Conservation (phyloP, 92 coral and sea anemone genomes). For the Palythoa grandis region DNA sequence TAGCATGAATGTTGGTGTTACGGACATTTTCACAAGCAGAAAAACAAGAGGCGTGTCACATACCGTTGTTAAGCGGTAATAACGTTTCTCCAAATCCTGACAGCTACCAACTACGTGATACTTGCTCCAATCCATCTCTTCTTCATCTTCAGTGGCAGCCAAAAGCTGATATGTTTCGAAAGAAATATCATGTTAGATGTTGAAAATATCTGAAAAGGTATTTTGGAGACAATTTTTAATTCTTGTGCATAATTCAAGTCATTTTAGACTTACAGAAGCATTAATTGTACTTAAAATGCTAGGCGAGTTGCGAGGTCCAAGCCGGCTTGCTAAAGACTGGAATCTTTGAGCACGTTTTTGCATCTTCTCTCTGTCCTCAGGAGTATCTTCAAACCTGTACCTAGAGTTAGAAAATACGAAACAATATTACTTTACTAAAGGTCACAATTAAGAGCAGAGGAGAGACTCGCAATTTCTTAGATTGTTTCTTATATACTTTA, state of each 20-base stretch:
- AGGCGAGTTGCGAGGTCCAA: constrained; percentile 62
- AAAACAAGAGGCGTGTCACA: constrained; percentile 22
- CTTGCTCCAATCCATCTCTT: constrained; percentile 95
- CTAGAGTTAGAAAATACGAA: constrained; percentile 45
- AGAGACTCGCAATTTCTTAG: no score
- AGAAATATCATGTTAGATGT: background rate
- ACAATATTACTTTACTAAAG: background rate
- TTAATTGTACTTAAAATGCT: constrained; percentile 77
- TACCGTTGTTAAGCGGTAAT: constrained; percentile 88
- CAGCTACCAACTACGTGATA: constrained; percentile 97
- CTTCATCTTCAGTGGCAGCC: constrained; percentile 80
- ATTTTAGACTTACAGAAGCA: constrained; percentile 80
- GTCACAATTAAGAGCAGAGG: no score
- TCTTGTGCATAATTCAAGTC: no score
- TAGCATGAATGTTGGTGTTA: background rate
- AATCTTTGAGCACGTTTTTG: constrained; percentile 94
- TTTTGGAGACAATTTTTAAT: no score
- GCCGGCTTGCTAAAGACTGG: constrained; percentile 56
- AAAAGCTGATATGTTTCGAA: background rate
- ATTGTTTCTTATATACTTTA: no score
- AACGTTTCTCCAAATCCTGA: constrained; percentile 84
- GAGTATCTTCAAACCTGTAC: constrained; percentile 64
- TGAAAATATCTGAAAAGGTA: background rate
- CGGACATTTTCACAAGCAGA: no score
- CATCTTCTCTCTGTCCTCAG: constrained; percentile 80